Conservation (phyloP, 2,797 vertebrate species). For the Enteromius anoplus region DNA sequence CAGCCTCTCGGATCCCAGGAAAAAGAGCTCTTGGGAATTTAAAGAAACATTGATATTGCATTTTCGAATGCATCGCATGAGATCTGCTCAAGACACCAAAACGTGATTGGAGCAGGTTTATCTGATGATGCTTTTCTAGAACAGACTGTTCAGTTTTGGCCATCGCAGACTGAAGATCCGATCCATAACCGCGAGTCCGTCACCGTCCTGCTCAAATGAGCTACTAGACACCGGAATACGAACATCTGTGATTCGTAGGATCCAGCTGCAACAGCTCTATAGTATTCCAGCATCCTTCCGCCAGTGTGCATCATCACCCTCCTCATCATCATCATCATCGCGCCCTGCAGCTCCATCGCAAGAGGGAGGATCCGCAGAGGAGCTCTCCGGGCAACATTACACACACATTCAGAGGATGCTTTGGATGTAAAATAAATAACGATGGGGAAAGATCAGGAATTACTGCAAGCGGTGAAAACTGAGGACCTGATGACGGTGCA, state of each 20-base stretch:
- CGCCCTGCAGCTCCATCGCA: constrained; percentile 57
- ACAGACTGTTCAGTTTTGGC: constrained; percentile 6
- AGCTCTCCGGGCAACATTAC: constrained; percentile 55
- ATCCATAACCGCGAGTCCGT: constrained; percentile 1
- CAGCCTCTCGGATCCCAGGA: constrained; percentile 59
- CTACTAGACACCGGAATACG: constrained; percentile 35
- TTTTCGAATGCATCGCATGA: neutral
- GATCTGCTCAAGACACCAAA: constrained; percentile 32
- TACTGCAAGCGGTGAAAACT: constrained; percentile 97
- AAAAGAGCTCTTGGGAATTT: constrained; percentile 43
- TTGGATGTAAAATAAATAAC: constrained; percentile 75
- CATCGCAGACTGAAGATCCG: constrained; percentile 9
- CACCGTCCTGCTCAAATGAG: neutral
- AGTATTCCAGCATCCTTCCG: constrained; percentile 57
- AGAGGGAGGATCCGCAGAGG: constrained; percentile 68
- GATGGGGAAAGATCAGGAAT: constrained; percentile 99
- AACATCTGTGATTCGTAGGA: constrained; percentile 48
- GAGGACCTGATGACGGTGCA: constrained; percentile 95
- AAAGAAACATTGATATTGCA: constrained; percentile 24
- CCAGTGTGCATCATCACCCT: constrained; percentile 43
- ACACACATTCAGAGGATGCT: constrained; percentile 71
- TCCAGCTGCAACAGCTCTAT: constrained; percentile 44
- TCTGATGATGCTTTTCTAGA: constrained; percentile 32
- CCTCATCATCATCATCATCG: constrained; percentile 49
- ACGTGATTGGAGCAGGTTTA: constrained; percentile 33